A percentile compares a stretch with the other conserved stretches of the same genome.
Conservation (phyloP, 2,797 vertebrate genomes). For the Sebastes vulpes region DNA sequence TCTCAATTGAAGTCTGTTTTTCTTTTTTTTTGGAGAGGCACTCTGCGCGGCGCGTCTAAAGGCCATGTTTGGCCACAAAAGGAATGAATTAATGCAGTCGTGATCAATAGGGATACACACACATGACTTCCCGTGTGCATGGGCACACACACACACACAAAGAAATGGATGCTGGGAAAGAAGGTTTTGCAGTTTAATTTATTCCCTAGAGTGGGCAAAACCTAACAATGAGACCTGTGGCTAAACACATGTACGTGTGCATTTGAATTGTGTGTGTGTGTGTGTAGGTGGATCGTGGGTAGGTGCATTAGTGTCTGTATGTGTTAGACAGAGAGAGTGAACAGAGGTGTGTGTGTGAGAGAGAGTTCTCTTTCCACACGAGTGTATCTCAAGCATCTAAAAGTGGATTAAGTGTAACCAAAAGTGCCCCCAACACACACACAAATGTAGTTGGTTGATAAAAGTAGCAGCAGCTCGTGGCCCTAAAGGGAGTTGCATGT, state of each 20-base stretch:
- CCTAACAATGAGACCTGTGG: conserved; percentile 42
- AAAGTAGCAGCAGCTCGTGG: conserved; percentile 37
- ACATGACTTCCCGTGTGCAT: background rate
- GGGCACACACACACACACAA: conserved; percentile 1
- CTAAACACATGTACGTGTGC: conserved; percentile 3
- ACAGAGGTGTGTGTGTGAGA: conserved; percentile 2
- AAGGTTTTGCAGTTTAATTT: conserved; percentile 58
- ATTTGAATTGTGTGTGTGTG: conserved; percentile 8
- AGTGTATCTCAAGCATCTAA: conserved; percentile 43
- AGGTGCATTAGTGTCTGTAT: conserved; percentile 34
- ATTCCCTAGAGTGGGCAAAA: conserved; percentile 53
- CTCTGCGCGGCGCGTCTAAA: conserved; percentile 52
- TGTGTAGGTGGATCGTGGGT: conserved; percentile 28
- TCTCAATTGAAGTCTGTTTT: conserved; percentile 52
- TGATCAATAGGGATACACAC: conserved; percentile 55
- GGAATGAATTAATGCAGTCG: conserved; percentile 65
- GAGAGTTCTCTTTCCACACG: background rate
- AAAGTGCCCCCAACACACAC: conserved; percentile 21
- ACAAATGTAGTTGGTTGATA: conserved; percentile 36
- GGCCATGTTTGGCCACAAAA: conserved; percentile 60
- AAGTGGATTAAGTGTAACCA: conserved; percentile 63
- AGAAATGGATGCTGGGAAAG: conserved; percentile 16
- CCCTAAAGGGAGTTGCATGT: conserved; percentile 29
- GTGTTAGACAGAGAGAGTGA: conserved; percentile 17
- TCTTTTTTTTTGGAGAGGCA: conserved; percentile 53